Percentiles rank a stretch among this genome's conserved stretches.
Evolutionary conservation across 1,140 invertebrate species (phyloP).

Genomic region (Euura lappo): DNA sequence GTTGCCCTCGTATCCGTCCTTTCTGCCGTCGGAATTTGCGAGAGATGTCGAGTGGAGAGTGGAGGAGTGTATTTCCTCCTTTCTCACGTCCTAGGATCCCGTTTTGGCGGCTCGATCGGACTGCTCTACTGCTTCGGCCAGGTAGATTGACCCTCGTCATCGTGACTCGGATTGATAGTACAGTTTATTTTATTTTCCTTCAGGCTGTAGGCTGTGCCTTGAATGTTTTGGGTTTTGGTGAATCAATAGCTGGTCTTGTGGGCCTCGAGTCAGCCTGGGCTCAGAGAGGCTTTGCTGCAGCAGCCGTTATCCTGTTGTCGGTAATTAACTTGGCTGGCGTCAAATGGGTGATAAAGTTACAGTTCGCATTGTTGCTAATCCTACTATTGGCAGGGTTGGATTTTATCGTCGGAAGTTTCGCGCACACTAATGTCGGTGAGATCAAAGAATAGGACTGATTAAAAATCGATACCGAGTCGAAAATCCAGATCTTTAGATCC

Average conservation of each 20-base stretch:
- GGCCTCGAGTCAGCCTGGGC: slow-evolving; percentile 77
- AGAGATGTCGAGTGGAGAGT: slow-evolving; percentile 91
- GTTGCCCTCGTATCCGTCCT: slow-evolving; percentile 90
- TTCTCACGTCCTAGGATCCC: slow-evolving; percentile 90
- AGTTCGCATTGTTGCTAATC: slow-evolving; percentile 84
- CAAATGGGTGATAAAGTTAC: slow-evolving; percentile 92
- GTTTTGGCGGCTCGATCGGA: slow-evolving; percentile 90
- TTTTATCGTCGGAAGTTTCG: slow-evolving; percentile 88
- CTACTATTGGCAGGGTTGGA: slow-evolving; percentile 86
- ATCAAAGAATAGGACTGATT: background rate
- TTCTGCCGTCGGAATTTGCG: slow-evolving; percentile 94
- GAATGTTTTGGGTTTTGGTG: slow-evolving; percentile 93
- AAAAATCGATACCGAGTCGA: too few relatives aligned
- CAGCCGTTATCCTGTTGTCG: slow-evolving; percentile 81
- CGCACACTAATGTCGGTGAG: slow-evolving; percentile 70
- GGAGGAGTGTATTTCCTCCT: slow-evolving; percentile 96
- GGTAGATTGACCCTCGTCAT: slow-evolving; percentile 58
- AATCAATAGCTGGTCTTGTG: slow-evolving; percentile 88
- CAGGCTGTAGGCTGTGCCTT: slow-evolving; percentile 94
- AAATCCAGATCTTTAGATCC: slow-evolving; percentile 12
- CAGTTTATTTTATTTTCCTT: slow-evolving; percentile 34
- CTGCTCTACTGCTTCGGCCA: slow-evolving; percentile 96
- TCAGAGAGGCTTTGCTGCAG: slow-evolving; percentile 80
- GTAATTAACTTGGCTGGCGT: slow-evolving; percentile 91
- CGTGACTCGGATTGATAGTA: background rate